Conservation (phyloP, 2,113 vertebrate species). For the Dicerorhinus sumatrensis region DNA sequence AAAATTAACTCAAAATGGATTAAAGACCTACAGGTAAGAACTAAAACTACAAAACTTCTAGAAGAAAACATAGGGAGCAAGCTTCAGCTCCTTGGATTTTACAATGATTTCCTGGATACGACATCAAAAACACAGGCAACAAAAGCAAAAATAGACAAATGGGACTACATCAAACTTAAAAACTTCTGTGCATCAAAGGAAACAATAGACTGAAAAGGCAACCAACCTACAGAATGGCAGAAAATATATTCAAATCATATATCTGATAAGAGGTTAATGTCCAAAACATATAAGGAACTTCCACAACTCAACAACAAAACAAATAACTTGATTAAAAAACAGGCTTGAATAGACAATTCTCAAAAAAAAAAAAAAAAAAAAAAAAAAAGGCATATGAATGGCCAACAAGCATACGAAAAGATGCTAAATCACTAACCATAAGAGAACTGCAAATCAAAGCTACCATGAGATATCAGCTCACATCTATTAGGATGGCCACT, state of each 20-base stretch:
- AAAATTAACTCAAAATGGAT: not conserved
- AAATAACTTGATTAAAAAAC: not conserved
- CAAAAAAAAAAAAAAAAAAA: too few species aligned
- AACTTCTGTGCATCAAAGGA: not conserved
- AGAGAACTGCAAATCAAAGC: slow-evolving; percentile 3
- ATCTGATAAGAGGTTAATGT: not conserved
- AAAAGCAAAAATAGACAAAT: slow-evolving; percentile 15
- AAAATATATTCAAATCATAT: not conserved
- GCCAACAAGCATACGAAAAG: not conserved
- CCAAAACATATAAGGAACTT: not conserved
- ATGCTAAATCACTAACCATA: not conserved
- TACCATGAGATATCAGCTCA: not conserved
- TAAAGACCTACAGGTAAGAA: not conserved
- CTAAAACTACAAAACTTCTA: not conserved
- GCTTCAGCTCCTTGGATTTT: not conserved
- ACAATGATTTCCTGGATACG: not conserved
- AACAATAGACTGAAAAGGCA: not conserved
- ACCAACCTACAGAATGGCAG: not conserved
- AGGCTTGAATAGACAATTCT: not conserved
- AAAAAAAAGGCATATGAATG: not conserved
- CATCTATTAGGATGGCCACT: not conserved
- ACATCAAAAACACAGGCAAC: not conserved
- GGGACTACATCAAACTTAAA: not conserved
- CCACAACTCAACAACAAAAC: not conserved
- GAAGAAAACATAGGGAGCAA: not conserved